phyloP scores from a whole-genome alignment of 2,113 vertebrate species.

The Amia ocellicauda region DNA sequence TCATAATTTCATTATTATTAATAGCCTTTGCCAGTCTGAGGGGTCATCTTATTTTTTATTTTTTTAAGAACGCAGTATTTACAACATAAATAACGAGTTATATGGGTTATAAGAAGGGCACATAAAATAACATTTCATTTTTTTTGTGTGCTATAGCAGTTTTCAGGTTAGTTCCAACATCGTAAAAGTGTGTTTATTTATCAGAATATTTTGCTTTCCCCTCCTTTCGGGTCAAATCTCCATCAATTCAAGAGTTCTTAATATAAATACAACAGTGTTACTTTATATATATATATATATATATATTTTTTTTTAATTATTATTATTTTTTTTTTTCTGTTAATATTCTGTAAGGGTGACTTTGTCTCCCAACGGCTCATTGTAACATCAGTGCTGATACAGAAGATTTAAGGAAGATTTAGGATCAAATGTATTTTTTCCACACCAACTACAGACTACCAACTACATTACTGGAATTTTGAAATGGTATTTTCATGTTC shows the following conservation, averaged over 20 bases:
- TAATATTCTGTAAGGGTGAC: too few relatives aligned
- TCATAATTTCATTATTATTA: constrained; percentile 32
- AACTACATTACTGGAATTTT: too few relatives aligned
- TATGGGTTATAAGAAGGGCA: constrained; percentile 25
- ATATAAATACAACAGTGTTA: too few relatives aligned
- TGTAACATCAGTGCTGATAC: too few relatives aligned
- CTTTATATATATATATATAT: too few relatives aligned
- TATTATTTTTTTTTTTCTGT: background rate
- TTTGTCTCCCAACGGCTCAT: too few relatives aligned
- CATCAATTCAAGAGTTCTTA: too few relatives aligned
- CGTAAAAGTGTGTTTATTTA: constrained; percentile 5
- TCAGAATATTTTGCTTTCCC: constrained; percentile 1
- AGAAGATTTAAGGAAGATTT: too few relatives aligned
- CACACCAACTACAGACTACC: too few relatives aligned
- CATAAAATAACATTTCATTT: constrained; percentile 23
- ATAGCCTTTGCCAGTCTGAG: constrained; percentile 14
- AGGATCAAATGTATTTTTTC: too few relatives aligned
- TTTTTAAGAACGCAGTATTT: constrained; percentile 23
- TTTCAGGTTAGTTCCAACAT: background rate
- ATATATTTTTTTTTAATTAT: background rate
- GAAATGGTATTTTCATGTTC: too few relatives aligned
- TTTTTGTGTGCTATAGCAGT: background rate
- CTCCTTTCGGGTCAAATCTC: too few relatives aligned
- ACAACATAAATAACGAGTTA: constrained; percentile 27
- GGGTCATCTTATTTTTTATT: constrained; percentile 30